Base-by-base conservation (phyloP, 2,888 invertebrate genomes). In the Idaea straminata region DNA sequence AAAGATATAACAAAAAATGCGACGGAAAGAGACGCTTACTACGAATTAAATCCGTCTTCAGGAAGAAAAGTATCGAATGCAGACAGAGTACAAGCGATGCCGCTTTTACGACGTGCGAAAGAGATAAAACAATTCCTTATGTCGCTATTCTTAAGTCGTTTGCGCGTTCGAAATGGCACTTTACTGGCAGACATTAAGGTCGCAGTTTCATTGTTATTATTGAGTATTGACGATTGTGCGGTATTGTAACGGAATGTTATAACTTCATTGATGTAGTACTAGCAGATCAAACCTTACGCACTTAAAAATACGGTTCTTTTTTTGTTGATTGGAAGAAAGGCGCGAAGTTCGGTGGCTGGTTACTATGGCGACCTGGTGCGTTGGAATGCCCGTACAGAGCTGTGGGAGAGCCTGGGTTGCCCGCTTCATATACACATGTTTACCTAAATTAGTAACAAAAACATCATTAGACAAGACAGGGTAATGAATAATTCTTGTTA, bases 361-460 rank as follows among this genome's bases (percentile, higher is more conserved):
- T 90, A 87, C 93, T 91, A 94, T 94, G 92, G 93, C 88, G 91
- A 94, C 94, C 79, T 80, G 83, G 81, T 78, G 85, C 86, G 86
- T 84, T 87, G 89, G 90, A 90, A 90, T 90, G 87, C 86, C 80
- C 74, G 78, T 78, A 74, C 47, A 47, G 47, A 47, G 75, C 75
- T 77, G 73, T 75, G 77, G 70, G 69, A 72, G 79, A 76, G 74
- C 77, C 84, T 82, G 88, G 83, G 87, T 85, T 89, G 83, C 86
- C 83, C 80, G 83, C 79, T 81, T 79, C 69, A 68, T 75, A 77
- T 75, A 81, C 79, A 80, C 80, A 84, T 86, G 87, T 86, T 89
- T 85, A 85, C 86, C 86, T 84, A 86, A 87, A 86, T 88, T 88
- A 84, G 80, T 79, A 77, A 81, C 80, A 82, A 82, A 82, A 81